A percentile compares a stretch with the other conserved stretches of the same genome.
Evolutionary conservation across 37 sponge, comb jelly and placozoan species (phyloP).

Genomic region (Corticium candelabrum): DNA sequence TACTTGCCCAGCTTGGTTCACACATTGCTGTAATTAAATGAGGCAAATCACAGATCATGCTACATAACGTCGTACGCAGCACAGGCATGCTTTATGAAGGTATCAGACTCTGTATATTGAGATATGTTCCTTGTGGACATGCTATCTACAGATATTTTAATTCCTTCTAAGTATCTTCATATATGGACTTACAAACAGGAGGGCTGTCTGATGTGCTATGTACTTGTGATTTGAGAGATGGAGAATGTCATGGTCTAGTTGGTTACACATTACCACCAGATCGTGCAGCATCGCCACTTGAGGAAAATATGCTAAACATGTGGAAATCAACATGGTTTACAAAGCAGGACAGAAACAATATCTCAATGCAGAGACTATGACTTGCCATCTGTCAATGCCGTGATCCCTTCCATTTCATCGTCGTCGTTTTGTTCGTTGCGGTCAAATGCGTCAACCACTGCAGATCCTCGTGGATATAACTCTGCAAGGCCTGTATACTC

Average conservation of each 20-base stretch:
- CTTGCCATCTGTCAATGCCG: no score
- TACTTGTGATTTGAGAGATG: conserved; percentile 58
- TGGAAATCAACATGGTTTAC: no score
- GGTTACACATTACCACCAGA: conserved; percentile 47
- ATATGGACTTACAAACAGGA: conserved; percentile 62
- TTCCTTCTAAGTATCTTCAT: no score
- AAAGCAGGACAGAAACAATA: no score
- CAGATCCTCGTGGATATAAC: neutral
- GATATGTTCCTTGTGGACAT: no score
- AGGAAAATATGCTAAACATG: conserved; percentile 34
- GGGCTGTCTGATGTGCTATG: conserved; percentile 65
- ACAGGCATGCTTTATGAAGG: neutral
- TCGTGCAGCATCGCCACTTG: conserved; percentile 38
- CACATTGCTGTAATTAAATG: conserved; percentile 43
- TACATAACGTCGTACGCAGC: neutral
- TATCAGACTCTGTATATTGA: no score
- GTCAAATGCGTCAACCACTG: neutral
- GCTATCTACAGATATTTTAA: no score
- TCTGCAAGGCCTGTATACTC: neutral
- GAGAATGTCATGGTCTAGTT: conserved; percentile 38
- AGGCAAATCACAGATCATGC: neutral
- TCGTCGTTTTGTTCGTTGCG: neutral
- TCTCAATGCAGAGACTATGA: no score
- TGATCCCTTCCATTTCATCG: no score
- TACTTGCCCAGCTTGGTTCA: conserved; percentile 11